Conservation (phyloP, 2,113 vertebrate genomes). For the Rhombomys opimus region DNA sequence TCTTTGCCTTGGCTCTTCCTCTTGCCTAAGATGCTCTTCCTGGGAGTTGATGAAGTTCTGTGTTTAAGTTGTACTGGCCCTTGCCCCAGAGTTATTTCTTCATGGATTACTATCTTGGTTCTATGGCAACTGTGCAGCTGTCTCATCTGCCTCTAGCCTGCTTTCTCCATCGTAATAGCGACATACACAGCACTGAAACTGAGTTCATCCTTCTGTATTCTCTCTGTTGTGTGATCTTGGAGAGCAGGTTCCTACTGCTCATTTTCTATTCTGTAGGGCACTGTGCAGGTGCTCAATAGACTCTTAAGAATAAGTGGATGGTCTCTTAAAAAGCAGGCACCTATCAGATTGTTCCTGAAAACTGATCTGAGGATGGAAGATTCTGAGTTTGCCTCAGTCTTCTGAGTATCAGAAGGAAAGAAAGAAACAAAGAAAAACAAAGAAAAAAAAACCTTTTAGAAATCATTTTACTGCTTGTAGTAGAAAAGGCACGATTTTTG, state of each 20-base stretch:
- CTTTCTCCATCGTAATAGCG: not conserved
- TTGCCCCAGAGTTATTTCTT: constrained; percentile 8
- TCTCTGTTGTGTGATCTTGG: not conserved
- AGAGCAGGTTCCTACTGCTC: not conserved
- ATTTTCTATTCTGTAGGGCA: not conserved
- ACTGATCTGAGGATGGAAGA: not conserved
- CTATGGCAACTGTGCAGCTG: not conserved
- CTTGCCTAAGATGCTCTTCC: not conserved
- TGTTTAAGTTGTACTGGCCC: not conserved
- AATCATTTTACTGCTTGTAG: not conserved
- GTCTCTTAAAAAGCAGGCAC: constrained; percentile 13
- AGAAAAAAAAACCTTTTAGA: not conserved
- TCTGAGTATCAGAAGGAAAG: not conserved
- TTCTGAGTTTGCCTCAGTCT: not conserved
- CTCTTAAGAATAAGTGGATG: constrained; percentile 32
- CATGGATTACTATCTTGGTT: not conserved
- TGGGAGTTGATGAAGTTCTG: not conserved
- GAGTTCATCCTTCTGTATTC: not conserved
- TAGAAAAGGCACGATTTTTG: constrained; percentile 50
- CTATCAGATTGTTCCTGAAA: not conserved
- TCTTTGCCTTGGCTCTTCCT: not conserved
- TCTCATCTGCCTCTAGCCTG: not conserved
- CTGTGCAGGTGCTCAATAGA: not conserved
- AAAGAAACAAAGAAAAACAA: not conserved
- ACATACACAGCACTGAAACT: not conserved